phyloP scores from a whole-genome alignment of 2,888 invertebrate species.

The Leucophenga maculata region DNA sequence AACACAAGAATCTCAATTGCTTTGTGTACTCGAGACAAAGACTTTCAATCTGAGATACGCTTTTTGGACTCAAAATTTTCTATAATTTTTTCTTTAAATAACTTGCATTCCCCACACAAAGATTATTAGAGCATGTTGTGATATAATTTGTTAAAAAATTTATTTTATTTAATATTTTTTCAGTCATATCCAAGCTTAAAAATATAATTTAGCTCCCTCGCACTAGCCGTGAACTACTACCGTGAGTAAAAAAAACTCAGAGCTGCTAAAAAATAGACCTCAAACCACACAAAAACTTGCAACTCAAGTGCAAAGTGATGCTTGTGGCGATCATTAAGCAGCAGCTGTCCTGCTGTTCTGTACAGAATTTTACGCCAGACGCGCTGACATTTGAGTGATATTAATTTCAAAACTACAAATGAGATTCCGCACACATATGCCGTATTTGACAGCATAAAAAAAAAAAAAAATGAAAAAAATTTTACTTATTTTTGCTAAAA shows the following conservation, averaged over 20 bases:
- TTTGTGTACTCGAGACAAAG: too few relatives aligned
- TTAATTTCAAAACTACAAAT: conserved; percentile 49
- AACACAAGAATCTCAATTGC: too few relatives aligned
- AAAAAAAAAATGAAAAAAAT: not conserved
- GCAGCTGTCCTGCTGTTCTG: conserved; percentile 6
- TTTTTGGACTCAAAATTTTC: too few relatives aligned
- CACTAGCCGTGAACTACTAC: not conserved
- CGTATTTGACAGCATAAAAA: conserved; percentile 48
- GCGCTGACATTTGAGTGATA: conserved; percentile 58
- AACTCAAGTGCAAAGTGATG: too few relatives aligned
- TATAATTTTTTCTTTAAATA: too few relatives aligned
- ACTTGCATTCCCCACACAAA: too few relatives aligned
- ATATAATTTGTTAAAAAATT: too few relatives aligned
- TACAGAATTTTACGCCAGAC: conserved; percentile 41
- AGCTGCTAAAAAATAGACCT: conserved; percentile 34
- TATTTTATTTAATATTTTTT: too few relatives aligned
- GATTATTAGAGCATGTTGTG: too few relatives aligned
- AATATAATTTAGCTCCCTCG: too few relatives aligned
- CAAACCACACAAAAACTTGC: conserved; percentile 38
- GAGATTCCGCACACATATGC: conserved; percentile 46
- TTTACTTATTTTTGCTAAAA: not conserved
- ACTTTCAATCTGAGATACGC: too few relatives aligned
- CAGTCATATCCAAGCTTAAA: too few relatives aligned
- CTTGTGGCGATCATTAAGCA: conserved; percentile 50
- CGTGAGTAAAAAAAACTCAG: conserved; percentile 52